Conservation (phyloP, 2,113 vertebrate species). For the Ictalurus furcatus region DNA sequence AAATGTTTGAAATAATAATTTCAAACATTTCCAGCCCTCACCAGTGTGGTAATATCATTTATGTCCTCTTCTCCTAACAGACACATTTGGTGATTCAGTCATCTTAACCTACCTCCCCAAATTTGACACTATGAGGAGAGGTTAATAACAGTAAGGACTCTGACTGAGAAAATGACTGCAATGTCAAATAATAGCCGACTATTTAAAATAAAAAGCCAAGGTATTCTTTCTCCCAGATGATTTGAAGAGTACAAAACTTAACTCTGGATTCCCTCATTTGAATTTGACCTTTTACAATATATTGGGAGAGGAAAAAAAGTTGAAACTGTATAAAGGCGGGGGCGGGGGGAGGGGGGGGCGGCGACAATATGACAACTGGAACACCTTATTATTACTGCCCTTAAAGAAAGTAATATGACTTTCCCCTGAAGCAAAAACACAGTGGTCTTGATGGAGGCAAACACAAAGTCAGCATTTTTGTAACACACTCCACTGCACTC, state of each 20-base stretch:
- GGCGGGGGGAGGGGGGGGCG: background rate
- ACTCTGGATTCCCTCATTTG: conserved; percentile 42
- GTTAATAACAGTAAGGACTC: conserved; percentile 49
- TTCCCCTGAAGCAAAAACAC: conserved; percentile 28
- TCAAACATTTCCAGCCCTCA: background rate
- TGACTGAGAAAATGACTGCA: conserved; percentile 31
- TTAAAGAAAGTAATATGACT: conserved; percentile 21
- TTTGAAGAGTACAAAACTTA: conserved; percentile 32
- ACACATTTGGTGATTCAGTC: conserved; percentile 16
- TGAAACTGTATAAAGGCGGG: conserved; percentile 27
- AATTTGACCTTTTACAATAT: conserved; percentile 48
- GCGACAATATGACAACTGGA: background rate
- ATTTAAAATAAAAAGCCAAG: conserved; percentile 37
- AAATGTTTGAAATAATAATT: background rate
- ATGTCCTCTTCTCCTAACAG: conserved; percentile 3
- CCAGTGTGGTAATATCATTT: background rate
- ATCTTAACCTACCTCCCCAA: conserved; percentile 4
- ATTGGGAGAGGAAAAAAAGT: background rate
- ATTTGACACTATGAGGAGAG: conserved; percentile 20
- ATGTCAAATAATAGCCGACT: conserved; percentile 47
- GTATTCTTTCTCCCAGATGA: conserved; percentile 16
- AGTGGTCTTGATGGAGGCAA: conserved; percentile 18
- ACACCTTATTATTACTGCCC: conserved; percentile 10
- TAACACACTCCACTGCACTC: background rate
- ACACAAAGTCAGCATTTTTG: conserved; percentile 21